Percentiles rank a stretch among this genome's conserved stretches.
These are phyloP conservation scores for Sphaeridia pumilis DNA, from an alignment of 2,888 invertebrate genomes.

Conservation along the genomic window DNA sequence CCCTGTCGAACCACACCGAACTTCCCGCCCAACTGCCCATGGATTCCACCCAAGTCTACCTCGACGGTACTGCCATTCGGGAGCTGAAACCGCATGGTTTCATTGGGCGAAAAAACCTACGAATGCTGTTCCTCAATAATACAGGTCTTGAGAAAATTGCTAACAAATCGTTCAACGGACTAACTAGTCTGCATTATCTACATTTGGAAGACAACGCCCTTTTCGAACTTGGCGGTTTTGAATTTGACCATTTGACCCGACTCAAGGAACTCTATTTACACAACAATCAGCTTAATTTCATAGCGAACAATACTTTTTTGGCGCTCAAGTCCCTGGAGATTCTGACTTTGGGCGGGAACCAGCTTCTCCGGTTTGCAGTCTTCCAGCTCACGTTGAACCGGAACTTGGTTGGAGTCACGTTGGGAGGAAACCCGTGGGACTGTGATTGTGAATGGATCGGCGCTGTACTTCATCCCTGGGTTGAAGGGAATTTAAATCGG, in stretches of 20 bases:
- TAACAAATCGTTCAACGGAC: conserved; percentile 72
- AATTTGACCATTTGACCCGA: conserved; percentile 62
- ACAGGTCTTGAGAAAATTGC: conserved; percentile 63
- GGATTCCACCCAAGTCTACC: conserved; percentile 76
- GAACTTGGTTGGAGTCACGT: conserved; percentile 58
- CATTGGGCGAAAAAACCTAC: conserved; percentile 69
- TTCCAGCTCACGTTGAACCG: conserved; percentile 60
- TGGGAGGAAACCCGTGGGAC: conserved; percentile 77
- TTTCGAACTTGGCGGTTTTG: conserved; percentile 58
- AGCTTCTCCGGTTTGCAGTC: conserved; percentile 63
- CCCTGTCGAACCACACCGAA: conserved; percentile 42
- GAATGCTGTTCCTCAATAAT: conserved; percentile 64
- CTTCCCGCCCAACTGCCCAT: conserved; percentile 55
- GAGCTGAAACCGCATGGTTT: conserved; percentile 72
- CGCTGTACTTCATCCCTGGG: conserved; percentile 75
- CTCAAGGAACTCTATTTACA: conserved; percentile 61
- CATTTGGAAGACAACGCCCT: conserved; percentile 66
- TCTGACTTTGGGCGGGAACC: conserved; percentile 71
- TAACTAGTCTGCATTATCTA: conserved; percentile 57
- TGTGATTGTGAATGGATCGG: conserved; percentile 82
- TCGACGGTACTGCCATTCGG: conserved; percentile 68
- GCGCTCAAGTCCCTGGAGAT: conserved; percentile 65
- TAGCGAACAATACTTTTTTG: conserved; percentile 67
- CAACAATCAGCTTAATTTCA: conserved; percentile 61
- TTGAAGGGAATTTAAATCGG: conserved; percentile 38